Base-by-base conservation (phyloP, 2,113 vertebrate species). In the Phalacrocorax carbo region DNA sequence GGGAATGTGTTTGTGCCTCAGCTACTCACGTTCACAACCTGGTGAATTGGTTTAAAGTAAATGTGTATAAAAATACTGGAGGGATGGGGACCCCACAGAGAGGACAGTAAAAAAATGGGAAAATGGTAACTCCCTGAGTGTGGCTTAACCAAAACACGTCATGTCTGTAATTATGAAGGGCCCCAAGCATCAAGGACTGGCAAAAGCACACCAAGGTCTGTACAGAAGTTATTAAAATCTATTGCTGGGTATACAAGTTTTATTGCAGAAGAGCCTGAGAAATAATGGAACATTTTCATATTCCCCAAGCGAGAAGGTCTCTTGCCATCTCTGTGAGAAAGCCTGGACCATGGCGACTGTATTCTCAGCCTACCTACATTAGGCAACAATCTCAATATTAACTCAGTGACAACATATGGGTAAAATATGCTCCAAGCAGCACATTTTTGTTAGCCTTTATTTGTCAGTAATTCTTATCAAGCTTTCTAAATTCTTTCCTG, bases 301-400 rank as follows among this genome's bases (percentile, higher is more conserved):
- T 30, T 2, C 5, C 3, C 15, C 5, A 11, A 7, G 21, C 52
- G 7, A 77, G 54, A 61, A 0, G 0, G 16, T 49, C 12, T 77
- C 34, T 49, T 86, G 18, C 26, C 54, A 8, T 26, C 15, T 77
- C 46, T 73, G 7, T 69, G 48, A 58, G 76, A 92, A 91, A 86
- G 2, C 46, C 71, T 58, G 55, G 72, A 36, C 68, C 21, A 15
- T 2, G 15, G 25, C 16, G 38, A 57, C 17, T 94, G 32, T 40
- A 48, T 82, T 87, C 11, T 84, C 79, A 85, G 57, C 29, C 48
- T 91, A 52, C 22, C 36, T 87, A n/a, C 61, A 34, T 36, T 18
- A 88, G 52, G 18, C 17, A 87, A n/a, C 21, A n/a, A 48, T 55
- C 29, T 85, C 55, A 46, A 5, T 42, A 46, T 14, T 60, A 75